Evolutionary conservation across 1,140 invertebrate species (phyloP), one percentile per base, ranked within the genome.

Genomic region (Zaprionus africanus): DNA sequence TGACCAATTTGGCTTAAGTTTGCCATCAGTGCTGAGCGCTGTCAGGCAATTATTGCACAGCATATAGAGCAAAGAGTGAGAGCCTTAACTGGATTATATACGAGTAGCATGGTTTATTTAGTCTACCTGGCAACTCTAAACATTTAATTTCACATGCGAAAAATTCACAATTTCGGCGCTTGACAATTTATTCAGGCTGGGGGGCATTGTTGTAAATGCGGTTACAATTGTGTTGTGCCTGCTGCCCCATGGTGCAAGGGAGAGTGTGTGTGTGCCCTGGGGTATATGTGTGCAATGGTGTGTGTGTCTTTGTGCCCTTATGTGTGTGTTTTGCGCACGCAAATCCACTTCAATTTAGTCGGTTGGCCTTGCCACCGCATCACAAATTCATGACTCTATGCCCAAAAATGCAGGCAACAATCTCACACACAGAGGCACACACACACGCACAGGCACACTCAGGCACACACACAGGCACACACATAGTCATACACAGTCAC

Each of bases 331-430:
- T 60, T 58, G 46, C 5, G 46, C 22, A 65, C 51, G 53, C 79
- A 83, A 73, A 88, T 73, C 76, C 84, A 86, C 84, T 88, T 86
- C 80, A 86, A 86, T 88, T 86, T 88, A 79, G 53, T 64, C 69
- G 34, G 54, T 56, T 79, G 77, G 69, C 68, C 77, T 77, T 78
- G 79, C 58, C 64, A 82, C 76, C 79, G 65, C 83, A 87, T 87
- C 83, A 87, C 78, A 81, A 87, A 87, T 87, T 84, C 84, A 87
- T 87, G 83, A 84, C 67, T 58, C 81, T 76, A 58, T 79, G 70
- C 46, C 74, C 83, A 77, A 87, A 86, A 77, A 87, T 87, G 72
- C 83, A 83, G 79, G 62, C 76, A 54, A 57, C 34, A n/a, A 22
- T 22, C n/a, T 6, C 31, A 36, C 19, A 49, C 38, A 36, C 46